phyloP scores from a whole-genome alignment of 1,140 invertebrate genomes.

The Berghia stephanieae region DNA sequence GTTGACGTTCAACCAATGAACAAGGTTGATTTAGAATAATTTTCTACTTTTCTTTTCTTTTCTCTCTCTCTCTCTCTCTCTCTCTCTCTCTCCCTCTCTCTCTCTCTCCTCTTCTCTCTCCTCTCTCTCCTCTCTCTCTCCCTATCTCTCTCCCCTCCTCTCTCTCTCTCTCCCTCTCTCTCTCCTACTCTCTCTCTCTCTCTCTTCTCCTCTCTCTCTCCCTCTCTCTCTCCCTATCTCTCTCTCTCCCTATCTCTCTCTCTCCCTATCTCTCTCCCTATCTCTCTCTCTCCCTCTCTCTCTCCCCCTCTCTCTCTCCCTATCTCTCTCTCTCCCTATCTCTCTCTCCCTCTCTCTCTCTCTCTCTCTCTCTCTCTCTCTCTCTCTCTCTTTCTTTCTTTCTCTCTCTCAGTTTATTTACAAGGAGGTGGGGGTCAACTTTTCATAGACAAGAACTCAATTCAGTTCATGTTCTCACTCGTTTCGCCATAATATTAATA shows the following conservation, averaged over 20 bases:
- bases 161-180: slow-evolving; percentile 32
- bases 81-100: slow-evolving; percentile 12
- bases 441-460: neutral
- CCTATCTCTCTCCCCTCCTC: slow-evolving; percentile 13
- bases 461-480: neutral
- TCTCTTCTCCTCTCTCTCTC: neutral
- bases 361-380: too few species aligned
- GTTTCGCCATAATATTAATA: neutral
- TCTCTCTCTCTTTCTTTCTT: neutral
- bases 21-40: neutral
- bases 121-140: neutral
- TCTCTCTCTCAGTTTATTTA: neutral
- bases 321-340: too few species aligned
- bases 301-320: too few species aligned
- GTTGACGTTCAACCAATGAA: too few species aligned
- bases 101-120: slow-evolving; percentile 5
- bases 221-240: too few species aligned
- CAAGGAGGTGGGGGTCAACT: too few species aligned
- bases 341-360: too few species aligned
- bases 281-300: too few species aligned
- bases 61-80: slow-evolving; percentile 13
- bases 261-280: too few species aligned
- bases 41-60: neutral
- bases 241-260: too few species aligned
- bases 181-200: too few species aligned